phyloP scores from a whole-genome alignment of 2,797 vertebrate species.

The Ctenopoma multispine region DNA sequence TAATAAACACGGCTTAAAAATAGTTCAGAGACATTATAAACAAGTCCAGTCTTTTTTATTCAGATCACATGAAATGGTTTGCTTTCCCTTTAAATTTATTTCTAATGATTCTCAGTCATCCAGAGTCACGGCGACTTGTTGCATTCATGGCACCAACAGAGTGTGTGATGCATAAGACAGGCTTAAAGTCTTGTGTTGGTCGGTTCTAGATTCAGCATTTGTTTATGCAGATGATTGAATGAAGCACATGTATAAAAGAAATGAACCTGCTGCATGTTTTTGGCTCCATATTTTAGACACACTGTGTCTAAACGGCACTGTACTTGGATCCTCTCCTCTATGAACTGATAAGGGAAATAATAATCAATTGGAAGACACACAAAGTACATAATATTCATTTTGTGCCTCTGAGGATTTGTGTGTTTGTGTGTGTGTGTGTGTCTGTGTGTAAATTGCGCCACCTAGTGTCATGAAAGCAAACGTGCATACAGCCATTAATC shows the following conservation, averaged over 20 bases:
- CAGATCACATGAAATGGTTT: too few species aligned
- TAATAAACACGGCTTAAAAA: too few species aligned
- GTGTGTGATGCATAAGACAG: too few species aligned
- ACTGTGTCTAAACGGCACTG: not conserved
- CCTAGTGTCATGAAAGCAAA: conserved; percentile 41
- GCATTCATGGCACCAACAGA: too few species aligned
- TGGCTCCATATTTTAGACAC: not conserved
- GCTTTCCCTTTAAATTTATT: not conserved
- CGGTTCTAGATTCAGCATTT: too few species aligned
- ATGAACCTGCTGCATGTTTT: not conserved
- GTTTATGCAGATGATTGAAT: not conserved
- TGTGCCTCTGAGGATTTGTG: not conserved
- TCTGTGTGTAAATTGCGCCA: conserved; percentile 67
- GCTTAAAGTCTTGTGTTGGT: too few species aligned
- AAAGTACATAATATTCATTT: not conserved
- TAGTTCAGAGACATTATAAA: too few species aligned
- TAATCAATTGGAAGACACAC: not conserved
- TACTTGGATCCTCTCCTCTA: not conserved
- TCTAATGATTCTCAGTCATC: too few species aligned
- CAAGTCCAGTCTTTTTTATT: too few species aligned
- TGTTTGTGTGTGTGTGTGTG: too few species aligned
- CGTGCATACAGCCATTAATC: conserved; percentile 9
- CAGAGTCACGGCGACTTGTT: too few species aligned
- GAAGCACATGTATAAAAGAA: not conserved
- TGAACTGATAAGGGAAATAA: not conserved